Conservation (phyloP, 1,140 invertebrate genomes). For the Dryas iulia region DNA sequence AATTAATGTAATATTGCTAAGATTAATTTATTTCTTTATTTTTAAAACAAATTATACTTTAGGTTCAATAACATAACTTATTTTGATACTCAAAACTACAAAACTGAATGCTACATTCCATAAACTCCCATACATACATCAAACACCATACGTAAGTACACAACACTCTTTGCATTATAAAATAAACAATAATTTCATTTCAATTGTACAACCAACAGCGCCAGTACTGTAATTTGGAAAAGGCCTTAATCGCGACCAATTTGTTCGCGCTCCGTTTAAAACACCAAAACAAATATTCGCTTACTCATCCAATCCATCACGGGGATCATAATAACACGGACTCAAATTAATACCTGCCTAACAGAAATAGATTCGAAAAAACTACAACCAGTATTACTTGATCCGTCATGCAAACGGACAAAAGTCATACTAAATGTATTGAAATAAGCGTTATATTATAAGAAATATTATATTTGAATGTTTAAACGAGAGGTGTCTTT, state of each 20-base stretch:
- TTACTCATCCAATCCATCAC: constrained; percentile 73
- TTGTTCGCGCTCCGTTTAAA: background rate
- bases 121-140: background rate
- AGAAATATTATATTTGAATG: background rate
- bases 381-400: constrained; percentile 37
- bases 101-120: too few relatives aligned
- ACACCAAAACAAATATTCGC: constrained; percentile 54
- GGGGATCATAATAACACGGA: constrained; percentile 66
- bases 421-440: background rate
- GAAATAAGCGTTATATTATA: background rate
- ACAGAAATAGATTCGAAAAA: constrained; percentile 60
- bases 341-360: constrained; percentile 75
- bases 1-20: too few relatives aligned
- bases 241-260: background rate
- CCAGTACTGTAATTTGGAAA: background rate
- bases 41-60: too few relatives aligned
- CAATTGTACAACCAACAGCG: background rate
- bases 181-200: background rate
- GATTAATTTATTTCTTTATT: too few relatives aligned
- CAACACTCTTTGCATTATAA: background rate
- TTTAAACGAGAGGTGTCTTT: constrained; percentile 23
- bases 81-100: too few relatives aligned
- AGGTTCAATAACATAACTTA: too few relatives aligned
- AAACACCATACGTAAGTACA: background rate
- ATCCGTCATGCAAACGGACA: constrained; percentile 5